Percentiles rank a stretch among this genome's conserved stretches.
phyloP scores from a whole-genome alignment of 1,140 invertebrate genomes.

The Zaprionus africanus region DNA sequence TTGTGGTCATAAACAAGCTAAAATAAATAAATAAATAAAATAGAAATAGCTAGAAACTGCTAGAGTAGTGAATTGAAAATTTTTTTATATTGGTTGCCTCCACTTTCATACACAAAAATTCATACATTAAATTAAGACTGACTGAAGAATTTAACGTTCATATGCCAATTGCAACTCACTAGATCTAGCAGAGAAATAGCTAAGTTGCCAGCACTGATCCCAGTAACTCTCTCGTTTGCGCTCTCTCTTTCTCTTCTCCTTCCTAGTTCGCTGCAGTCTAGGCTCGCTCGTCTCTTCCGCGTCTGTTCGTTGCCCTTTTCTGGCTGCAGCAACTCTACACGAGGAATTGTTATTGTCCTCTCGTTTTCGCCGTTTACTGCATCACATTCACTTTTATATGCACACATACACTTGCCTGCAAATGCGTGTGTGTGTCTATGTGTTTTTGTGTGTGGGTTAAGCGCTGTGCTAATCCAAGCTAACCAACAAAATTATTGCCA shows the following conservation, averaged over 20 bases:
- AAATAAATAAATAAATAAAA: no score
- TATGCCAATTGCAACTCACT: no score
- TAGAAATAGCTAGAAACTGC: no score
- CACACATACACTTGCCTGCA: neutral
- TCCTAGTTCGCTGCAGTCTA: constrained; percentile 30
- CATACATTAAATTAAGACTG: no score
- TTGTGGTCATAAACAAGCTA: neutral
- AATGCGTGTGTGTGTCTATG: neutral
- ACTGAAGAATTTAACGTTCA: no score
- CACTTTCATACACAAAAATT: no score
- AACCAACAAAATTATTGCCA: constrained; percentile 54
- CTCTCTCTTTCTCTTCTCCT: neutral
- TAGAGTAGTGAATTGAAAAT: no score
- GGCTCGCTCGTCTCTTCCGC: constrained; percentile 4
- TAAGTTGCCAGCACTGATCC: no score
- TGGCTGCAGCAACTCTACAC: constrained; percentile 33
- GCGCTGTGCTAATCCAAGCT: constrained; percentile 45
- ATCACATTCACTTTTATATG: constrained; percentile 62
- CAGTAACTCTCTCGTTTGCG: neutral
- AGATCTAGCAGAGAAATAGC: no score
- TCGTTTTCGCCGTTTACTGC: constrained; percentile 41
- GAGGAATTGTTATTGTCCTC: constrained; percentile 48
- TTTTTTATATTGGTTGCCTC: no score
- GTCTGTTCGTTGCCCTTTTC: constrained; percentile 39
- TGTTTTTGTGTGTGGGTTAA: constrained; percentile 16